Conservation (phyloP, 2,888 invertebrate genomes). For the Caenorhabditis sulstoni region DNA sequence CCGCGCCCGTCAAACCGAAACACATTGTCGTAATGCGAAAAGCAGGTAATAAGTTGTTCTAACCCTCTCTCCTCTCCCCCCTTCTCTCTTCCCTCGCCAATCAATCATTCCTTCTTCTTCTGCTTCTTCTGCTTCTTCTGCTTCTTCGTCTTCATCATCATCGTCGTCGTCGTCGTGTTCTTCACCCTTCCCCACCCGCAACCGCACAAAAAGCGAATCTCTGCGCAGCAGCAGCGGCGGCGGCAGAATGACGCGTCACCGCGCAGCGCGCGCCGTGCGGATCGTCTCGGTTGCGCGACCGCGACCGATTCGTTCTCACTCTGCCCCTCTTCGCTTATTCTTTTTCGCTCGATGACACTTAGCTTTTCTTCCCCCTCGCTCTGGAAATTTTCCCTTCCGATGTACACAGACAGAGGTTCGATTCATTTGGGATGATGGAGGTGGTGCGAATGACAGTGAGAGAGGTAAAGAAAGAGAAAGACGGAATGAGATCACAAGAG, state of each 20-base stretch:
- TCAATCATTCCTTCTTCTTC: conserved; percentile 7
- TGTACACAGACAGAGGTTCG: neutral
- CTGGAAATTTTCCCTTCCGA: neutral
- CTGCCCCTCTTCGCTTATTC: conserved; percentile 16
- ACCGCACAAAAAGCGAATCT: conserved; percentile 12
- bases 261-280: neutral
- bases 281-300: conserved; percentile 58
- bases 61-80: no score
- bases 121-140: conserved; percentile 7
- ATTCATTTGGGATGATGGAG: no score
- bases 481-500: no score
- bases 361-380: conserved; percentile 17
- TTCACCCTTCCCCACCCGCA: no score
- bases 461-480: no score
- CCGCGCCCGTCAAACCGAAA: neutral
- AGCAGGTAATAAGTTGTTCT: conserved; percentile 10
- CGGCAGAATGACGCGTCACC: no score
- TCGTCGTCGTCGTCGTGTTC: conserved; percentile 17
- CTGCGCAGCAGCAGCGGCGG: neutral
- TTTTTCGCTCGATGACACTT: conserved; percentile 9
- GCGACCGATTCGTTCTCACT: conserved; percentile 33
- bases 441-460: neutral
- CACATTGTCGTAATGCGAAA: neutral
- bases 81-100: no score
- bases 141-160: conserved; percentile 1